Percentiles rank a stretch among this genome's conserved stretches.
phyloP scores from a whole-genome alignment of 2,888 invertebrate species.

The Drosophila percnosoma region DNA sequence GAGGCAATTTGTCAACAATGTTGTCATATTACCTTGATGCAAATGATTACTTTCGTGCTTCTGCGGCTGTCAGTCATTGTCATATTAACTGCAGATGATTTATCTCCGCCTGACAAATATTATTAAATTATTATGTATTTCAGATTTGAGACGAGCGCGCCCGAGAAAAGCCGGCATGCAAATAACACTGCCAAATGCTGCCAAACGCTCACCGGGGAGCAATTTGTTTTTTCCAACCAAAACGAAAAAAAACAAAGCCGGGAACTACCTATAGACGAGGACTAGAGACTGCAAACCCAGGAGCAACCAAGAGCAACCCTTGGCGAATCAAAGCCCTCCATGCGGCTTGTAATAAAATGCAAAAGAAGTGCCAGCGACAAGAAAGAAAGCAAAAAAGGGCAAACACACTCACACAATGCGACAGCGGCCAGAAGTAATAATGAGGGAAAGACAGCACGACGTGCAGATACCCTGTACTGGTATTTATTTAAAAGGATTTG shows the following conservation, averaged over 20 bases:
- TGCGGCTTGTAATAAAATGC: slow-evolving; percentile 72
- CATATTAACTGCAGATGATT: slow-evolving; percentile 81
- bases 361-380: slow-evolving; percentile 42
- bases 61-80: slow-evolving; percentile 66
- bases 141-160: slow-evolving; percentile 27
- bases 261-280: slow-evolving; percentile 47
- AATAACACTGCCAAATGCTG: slow-evolving; percentile 67
- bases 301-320: slow-evolving; percentile 43
- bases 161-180: slow-evolving; percentile 65
- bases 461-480: background rate
- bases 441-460: background rate
- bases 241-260: background rate
- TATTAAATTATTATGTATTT: slow-evolving; percentile 82
- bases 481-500: background rate
- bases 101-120: slow-evolving; percentile 82
- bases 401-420: slow-evolving; percentile 3
- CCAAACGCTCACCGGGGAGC: slow-evolving; percentile 73
- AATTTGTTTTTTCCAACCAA: slow-evolving; percentile 65
- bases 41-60: slow-evolving; percentile 17
- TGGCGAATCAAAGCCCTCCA: slow-evolving; percentile 56
- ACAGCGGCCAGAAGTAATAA: background rate
- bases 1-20: slow-evolving; percentile 76
- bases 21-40: slow-evolving; percentile 78
- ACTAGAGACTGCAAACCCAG: background rate
- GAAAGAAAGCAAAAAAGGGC: slow-evolving; percentile 9